These are phyloP conservation scores for Nibea coibor DNA, from an alignment of 2,113 vertebrate species.

Conservation along the genomic window DNA sequence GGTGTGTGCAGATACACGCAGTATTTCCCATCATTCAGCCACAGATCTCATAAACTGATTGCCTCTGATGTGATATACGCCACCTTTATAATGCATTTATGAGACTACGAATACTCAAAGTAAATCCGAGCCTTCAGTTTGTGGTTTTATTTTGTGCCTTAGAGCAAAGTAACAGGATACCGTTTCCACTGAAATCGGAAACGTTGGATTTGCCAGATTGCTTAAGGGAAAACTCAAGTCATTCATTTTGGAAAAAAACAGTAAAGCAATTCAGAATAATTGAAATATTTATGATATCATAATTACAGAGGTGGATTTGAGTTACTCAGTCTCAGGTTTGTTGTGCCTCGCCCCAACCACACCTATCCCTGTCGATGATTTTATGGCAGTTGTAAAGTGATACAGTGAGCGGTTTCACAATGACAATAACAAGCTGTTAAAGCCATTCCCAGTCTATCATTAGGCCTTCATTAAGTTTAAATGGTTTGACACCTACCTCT, in stretches of 20 bases:
- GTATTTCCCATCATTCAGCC: background rate
- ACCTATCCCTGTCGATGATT: conserved; percentile 56
- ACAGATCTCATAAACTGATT: conserved; percentile 3
- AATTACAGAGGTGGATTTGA: conserved; percentile 53
- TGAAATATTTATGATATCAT: conserved; percentile 58
- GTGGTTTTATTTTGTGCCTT: conserved; percentile 21
- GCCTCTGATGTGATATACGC: background rate
- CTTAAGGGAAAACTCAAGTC: conserved; percentile 9
- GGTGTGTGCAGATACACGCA: background rate
- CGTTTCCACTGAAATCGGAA: conserved; percentile 35
- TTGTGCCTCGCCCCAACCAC: conserved; percentile 45
- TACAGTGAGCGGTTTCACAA: conserved; percentile 72
- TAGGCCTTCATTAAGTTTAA: conserved; percentile 75
- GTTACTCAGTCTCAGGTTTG: conserved; percentile 28
- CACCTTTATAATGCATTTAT: conserved; percentile 31
- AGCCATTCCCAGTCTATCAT: conserved; percentile 64
- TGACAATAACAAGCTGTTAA: conserved; percentile 75
- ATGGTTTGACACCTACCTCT: conserved; percentile 58
- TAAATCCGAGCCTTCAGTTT: conserved; percentile 30
- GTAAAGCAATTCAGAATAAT: conserved; percentile 40
- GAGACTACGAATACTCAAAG: conserved; percentile 18
- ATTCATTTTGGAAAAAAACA: conserved; percentile 23
- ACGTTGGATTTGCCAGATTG: conserved; percentile 15
- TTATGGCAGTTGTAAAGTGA: conserved; percentile 74
- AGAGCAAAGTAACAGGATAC: conserved; percentile 49